These are phyloP conservation scores for Silurus glanis DNA, from an alignment of 2,113 vertebrate genomes.

Conservation along the genomic window DNA sequence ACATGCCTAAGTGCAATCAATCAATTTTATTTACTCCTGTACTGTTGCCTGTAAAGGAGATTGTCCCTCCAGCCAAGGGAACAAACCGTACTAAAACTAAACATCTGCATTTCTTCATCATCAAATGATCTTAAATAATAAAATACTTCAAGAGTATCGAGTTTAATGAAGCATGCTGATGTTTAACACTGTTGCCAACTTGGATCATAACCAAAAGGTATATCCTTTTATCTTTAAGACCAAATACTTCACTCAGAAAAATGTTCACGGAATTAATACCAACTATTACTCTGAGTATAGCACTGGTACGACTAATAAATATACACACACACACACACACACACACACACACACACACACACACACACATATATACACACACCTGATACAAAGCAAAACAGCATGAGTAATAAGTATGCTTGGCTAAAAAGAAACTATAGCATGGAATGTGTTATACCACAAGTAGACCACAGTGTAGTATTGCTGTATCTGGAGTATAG, in stretches of 20 bases:
- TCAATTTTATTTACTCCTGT: too few species aligned
- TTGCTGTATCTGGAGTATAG: not conserved
- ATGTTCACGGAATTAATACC: not conserved
- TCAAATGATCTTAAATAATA: not conserved
- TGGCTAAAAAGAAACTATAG: not conserved
- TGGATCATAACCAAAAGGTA: not conserved
- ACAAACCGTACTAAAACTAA: not conserved
- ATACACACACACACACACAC: too few species aligned
- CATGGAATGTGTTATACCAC: not conserved
- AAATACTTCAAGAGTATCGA: not conserved
- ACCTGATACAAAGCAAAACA: not conserved
- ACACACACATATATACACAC: too few species aligned
- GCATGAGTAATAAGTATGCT: not conserved
- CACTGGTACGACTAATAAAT: not conserved
- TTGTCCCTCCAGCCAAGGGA: not conserved
- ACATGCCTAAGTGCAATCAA: not conserved
- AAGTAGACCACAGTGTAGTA: not conserved
- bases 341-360: too few species aligned
- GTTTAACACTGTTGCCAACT: slow-evolving; percentile 41
- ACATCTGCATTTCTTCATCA: not conserved
- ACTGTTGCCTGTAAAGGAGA: not conserved
- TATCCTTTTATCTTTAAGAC: not conserved
- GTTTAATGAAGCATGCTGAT: slow-evolving; percentile 21
- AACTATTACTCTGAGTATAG: not conserved
- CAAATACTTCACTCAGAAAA: not conserved